phyloP scores from a whole-genome alignment of 2,113 vertebrate genomes.

The Ardeotis arabs region DNA sequence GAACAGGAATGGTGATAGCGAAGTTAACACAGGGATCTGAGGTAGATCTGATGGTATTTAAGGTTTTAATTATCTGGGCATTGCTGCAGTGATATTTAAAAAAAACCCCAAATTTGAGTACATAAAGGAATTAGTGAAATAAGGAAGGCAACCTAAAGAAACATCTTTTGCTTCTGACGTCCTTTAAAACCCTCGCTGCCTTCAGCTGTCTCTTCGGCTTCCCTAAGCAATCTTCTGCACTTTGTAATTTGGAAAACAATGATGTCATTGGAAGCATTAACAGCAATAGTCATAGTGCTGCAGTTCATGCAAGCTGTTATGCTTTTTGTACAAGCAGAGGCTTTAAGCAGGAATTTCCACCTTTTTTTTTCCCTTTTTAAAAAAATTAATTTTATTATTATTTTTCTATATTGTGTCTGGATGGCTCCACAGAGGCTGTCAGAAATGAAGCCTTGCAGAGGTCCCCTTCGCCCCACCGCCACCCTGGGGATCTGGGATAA shows the following conservation, averaged over 20 bases:
- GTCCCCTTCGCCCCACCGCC: rapidly evolving
- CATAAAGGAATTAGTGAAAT: not conserved
- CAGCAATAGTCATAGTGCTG: conserved; percentile 20
- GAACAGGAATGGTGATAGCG: not conserved
- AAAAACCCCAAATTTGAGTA: not conserved
- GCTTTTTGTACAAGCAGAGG: not conserved
- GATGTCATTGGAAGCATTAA: conserved; percentile 57
- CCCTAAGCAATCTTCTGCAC: not conserved
- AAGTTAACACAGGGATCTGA: not conserved
- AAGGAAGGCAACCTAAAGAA: not conserved
- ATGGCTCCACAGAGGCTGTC: not conserved
- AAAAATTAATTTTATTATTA: not conserved
- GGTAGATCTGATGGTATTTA: not conserved
- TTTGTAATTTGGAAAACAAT: conserved; percentile 53
- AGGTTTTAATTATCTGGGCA: not conserved
- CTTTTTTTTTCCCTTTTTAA: not conserved
- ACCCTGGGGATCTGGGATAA: not conserved
- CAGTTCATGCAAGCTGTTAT: conserved; percentile 34
- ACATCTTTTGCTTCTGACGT: not conserved
- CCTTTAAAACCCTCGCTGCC: not conserved
- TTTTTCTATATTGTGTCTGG: not conserved
- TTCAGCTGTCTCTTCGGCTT: not conserved
- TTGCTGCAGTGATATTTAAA: not conserved
- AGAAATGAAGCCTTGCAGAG: not conserved
- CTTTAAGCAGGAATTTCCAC: conserved; percentile 34